Conservation (phyloP, 2,113 vertebrate genomes). For the Trematocara zebra region DNA sequence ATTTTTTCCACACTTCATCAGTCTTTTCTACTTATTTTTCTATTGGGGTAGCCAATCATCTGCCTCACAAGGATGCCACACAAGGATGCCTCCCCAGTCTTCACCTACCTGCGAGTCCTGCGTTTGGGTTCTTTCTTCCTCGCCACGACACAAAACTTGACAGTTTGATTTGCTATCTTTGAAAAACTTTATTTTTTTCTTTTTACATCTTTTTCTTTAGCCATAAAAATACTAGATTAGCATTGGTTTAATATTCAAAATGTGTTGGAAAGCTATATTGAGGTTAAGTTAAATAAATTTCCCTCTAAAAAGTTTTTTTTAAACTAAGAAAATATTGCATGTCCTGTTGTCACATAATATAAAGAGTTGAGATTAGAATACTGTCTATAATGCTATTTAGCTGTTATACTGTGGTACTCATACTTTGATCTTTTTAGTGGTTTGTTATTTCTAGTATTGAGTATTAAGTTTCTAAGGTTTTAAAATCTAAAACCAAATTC, state of each 20-base stretch:
- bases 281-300: background rate
- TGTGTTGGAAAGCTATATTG: background rate
- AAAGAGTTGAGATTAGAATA: background rate
- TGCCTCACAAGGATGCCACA: no score
- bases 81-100: no score
- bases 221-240: background rate
- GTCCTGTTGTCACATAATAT: background rate
- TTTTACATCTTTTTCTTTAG: background rate
- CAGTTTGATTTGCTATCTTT: background rate
- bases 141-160: background rate
- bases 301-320: background rate
- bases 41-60: background rate
- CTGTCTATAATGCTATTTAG: background rate
- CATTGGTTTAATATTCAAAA: background rate
- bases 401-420: background rate
- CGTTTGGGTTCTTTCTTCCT: background rate
- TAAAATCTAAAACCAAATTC: background rate
- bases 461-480: background rate
- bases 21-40: background rate
- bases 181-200: background rate
- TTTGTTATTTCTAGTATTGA: background rate
- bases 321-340: background rate
- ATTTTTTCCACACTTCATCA: background rate
- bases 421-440: background rate
- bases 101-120: background rate